Evolutionary conservation across 2,113 vertebrate genomes (phyloP), one percentile per base, ranked within the genome.

Genomic region (Marmota monax): DNA sequence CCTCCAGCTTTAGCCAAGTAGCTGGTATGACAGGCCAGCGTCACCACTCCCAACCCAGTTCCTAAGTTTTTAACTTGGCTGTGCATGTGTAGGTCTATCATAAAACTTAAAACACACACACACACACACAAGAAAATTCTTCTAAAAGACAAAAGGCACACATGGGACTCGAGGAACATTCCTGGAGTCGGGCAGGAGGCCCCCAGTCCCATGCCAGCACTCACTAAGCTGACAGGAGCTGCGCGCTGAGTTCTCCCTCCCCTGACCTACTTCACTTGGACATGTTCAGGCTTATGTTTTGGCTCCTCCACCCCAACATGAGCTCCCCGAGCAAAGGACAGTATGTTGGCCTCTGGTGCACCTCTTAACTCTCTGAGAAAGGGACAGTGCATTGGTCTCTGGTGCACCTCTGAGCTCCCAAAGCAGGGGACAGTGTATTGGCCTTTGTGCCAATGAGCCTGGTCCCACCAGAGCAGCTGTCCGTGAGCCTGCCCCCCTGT

Each of bases 141-240:
- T 70, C 53, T 58, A 17, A 92, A 65, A 22, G n/a, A 84, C 42
- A 88, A 29, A 92, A 78, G 86, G 56, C 27, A 80, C 0, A 2
- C 10, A 0, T 5, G 27, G 42, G 42, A 45, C 42, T 45, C 5
- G 6, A 45, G 63, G 6, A 56, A 39, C 9, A 48, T 14, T 42
- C 29, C 22, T 4, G 16, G 48, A 58, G 22, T 12, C 27, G 34
- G 1, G 4, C 7, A 7, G 25, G 7, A 39, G 42, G n/a, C 42
- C 29, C 67, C 27, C 0, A 0, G 32, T 27, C 29, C 32, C 14
- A 1, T 20, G 14, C 4, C 37, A 1, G 11, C 0, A 17, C 39
- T 12, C 12, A 92, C 6, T 0, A 51, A 11, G n/a, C 8, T 58
- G 42, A 80, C 34, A 0, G 7, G 2, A 12, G 27, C 79, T 2